Base-by-base conservation (phyloP, 2,888 invertebrate species). In the Dorcus parallelipipedus region DNA sequence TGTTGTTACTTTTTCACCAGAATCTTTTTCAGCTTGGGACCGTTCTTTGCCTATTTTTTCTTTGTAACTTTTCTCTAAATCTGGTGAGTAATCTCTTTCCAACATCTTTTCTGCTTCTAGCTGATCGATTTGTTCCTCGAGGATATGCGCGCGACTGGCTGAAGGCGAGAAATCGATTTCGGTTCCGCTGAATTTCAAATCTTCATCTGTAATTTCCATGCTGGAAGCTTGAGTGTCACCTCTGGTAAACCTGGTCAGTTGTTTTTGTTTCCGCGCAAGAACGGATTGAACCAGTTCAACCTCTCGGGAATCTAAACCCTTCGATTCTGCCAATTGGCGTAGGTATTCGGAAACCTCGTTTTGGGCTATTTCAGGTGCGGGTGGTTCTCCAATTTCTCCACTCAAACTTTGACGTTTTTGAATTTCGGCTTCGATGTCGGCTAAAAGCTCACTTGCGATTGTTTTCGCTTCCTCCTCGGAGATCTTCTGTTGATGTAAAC, bases 161-260 rank as follows among this genome's bases (percentile, higher is more conserved):
- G 84, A 81, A 74, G 85, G 85, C 61, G 86, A 85, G 66, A 84
- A 82, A 75, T 87, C 87, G 61, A 84, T 83, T 71, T 87, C 87
- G 61, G 83, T 83, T 54, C 87, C 87, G 71, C 87, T 88, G 71
- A 86, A 88, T 68, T 84, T 83, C 65, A 89, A 82, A 71, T 89
- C 89, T 80, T 89, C 89, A 66, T 84, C 83, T 9, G 83, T 84
- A 54, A 80, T 82, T 75, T 83, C 83, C 73, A 83, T 79, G 63
- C 83, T 83, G 1, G 83, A 81, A 6, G 81, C 78, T 72, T 80
- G 79, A 26, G 81, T 81, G 60, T 81, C 80, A 40, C 76, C 78
- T 54, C 81, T 70, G 6, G 76, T 70, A 39, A 81, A 69, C 66
- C 74, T 78, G 26, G 76, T 69, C 59, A 80, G 65, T 62, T 80